Evolutionary conservation across 2,113 vertebrate genomes (phyloP).

Genomic region (Melospiza georgiana): DNA sequence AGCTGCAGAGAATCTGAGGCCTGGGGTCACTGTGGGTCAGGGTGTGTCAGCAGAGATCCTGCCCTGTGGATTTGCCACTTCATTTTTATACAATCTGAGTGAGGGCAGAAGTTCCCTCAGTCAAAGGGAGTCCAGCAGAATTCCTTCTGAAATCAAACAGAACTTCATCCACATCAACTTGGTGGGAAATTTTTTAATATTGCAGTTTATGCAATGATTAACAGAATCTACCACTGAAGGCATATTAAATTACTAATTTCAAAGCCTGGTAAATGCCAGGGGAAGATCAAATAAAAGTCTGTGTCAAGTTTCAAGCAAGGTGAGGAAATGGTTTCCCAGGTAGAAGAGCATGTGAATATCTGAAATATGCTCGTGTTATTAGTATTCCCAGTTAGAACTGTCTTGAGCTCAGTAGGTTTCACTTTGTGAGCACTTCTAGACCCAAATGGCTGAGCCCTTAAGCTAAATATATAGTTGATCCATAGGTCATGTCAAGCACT

Average conservation of each 20-base stretch:
- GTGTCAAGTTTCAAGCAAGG: neutral
- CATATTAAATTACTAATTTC: neutral
- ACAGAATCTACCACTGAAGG: neutral
- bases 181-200: neutral
- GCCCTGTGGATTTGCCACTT: neutral
- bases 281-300: neutral
- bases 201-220: neutral
- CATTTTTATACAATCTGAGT: neutral
- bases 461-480: neutral
- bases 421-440: neutral
- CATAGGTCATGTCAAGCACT: neutral
- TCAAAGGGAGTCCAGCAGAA: neutral
- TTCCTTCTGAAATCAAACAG: neutral
- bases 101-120: neutral
- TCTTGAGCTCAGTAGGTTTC: neutral
- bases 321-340: neutral
- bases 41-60: neutral
- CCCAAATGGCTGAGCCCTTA: neutral
- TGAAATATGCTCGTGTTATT: neutral
- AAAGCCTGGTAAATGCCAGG: neutral
- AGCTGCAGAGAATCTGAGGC: neutral
- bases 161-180: neutral
- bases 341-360: neutral
- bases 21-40: neutral
- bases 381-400: neutral